These are phyloP conservation scores for Microvelia longipes DNA, from an alignment of 1,140 invertebrate genomes.

Conservation along the genomic window DNA sequence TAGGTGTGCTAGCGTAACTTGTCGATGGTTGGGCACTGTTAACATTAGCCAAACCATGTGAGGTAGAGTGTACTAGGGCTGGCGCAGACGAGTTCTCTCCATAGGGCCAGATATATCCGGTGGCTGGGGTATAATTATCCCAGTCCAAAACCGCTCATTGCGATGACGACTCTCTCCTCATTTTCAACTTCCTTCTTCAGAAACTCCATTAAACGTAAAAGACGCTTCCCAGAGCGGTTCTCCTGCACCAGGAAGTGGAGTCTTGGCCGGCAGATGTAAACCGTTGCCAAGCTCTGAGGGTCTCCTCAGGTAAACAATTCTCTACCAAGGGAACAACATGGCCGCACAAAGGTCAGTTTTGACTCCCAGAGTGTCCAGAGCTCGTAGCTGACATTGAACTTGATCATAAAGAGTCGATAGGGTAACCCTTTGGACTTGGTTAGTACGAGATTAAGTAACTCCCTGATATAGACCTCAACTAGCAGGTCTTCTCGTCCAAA, in stretches of 20 bases:
- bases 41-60: background rate
- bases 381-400: background rate
- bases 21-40: background rate
- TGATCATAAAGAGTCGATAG: background rate
- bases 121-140: background rate
- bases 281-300: background rate
- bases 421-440: background rate
- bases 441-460: background rate
- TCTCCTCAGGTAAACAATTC: background rate
- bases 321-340: background rate
- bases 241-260: background rate
- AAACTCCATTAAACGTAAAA: background rate
- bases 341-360: background rate
- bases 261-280: background rate
- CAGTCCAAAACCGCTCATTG: background rate
- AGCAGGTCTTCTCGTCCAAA: background rate
- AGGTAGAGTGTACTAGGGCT: background rate
- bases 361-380: background rate
- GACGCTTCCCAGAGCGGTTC: background rate
- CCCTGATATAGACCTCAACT: background rate
- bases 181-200: background rate
- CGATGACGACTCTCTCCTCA: background rate
- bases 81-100: background rate
- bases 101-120: background rate
- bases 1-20: background rate